Conservation (phyloP, 2,113 vertebrate genomes). For the Phrynosoma platyrhinos region DNA sequence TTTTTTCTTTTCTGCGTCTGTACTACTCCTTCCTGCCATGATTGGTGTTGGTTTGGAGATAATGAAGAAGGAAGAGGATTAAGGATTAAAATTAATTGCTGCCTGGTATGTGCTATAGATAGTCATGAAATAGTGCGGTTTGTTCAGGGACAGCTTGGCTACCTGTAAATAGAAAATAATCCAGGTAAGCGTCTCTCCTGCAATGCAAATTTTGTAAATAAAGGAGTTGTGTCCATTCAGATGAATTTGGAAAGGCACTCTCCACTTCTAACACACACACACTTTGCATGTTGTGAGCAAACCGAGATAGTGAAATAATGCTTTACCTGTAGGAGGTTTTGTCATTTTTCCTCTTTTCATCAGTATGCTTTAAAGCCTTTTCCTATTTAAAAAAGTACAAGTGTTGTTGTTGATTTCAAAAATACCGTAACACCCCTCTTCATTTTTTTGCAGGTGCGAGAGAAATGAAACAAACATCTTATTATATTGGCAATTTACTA, state of each 20-base stretch:
- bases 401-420: not conserved
- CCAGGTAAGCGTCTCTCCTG: conserved; percentile 4
- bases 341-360: not conserved
- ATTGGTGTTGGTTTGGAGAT: conserved; percentile 55
- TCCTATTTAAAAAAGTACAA: not conserved
- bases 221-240: conserved; percentile 26
- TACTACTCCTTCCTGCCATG: not conserved
- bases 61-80: conserved; percentile 68
- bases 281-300: not conserved
- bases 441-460: not conserved
- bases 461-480: not conserved
- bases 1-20: not conserved
- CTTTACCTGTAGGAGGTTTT: not conserved
- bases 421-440: not conserved
- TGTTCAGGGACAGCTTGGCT: conserved; percentile 63
- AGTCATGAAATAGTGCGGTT: conserved; percentile 58
- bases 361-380: not conserved
- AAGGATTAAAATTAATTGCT: conserved; percentile 70
- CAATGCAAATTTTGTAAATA: conserved; percentile 40
- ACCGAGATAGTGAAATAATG: not conserved
- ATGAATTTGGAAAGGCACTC: not conserved
- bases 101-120: conserved; percentile 65
- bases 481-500: not conserved
- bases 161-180: conserved; percentile 75
- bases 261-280: not conserved